Evolutionary conservation across 2,113 vertebrate species (phyloP).

Genomic region (Ciconia maguari): DNA sequence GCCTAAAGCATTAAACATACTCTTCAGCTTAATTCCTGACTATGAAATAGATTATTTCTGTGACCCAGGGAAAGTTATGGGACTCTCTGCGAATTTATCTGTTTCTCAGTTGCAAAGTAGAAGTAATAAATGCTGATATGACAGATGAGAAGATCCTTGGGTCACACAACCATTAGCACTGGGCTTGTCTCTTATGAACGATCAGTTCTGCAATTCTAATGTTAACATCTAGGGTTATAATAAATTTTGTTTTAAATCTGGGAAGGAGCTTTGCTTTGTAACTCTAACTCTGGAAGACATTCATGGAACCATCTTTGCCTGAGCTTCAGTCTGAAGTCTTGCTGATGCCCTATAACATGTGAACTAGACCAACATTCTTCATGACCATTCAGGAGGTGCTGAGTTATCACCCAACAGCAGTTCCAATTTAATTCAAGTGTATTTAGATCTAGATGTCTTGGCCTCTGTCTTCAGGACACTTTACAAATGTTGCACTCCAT

Average conservation of each 20-base stretch:
- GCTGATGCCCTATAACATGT: neutral
- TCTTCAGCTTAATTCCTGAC: neutral
- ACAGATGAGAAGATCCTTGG: neutral
- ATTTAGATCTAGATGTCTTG: neutral
- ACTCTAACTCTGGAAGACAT: neutral
- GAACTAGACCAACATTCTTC: neutral
- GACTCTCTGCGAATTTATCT: neutral
- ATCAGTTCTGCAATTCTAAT: neutral
- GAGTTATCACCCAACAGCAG: neutral
- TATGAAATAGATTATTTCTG: neutral
- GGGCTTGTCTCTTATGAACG: neutral
- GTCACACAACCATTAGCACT: neutral
- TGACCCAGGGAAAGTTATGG: neutral
- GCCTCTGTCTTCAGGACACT: neutral
- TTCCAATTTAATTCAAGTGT: neutral
- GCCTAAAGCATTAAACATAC: neutral
- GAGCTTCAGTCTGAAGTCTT: neutral
- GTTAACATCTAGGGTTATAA: neutral
- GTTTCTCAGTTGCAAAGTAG: neutral
- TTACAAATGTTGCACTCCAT: neutral
- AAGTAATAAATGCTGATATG: neutral
- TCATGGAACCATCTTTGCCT: neutral
- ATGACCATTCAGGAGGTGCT: neutral
- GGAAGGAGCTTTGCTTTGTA: neutral
- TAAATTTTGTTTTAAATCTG: neutral